Evolutionary conservation across 2,888 invertebrate species (phyloP), one percentile per base, ranked within the genome.

Genomic region (Napeogenes inachia): DNA sequence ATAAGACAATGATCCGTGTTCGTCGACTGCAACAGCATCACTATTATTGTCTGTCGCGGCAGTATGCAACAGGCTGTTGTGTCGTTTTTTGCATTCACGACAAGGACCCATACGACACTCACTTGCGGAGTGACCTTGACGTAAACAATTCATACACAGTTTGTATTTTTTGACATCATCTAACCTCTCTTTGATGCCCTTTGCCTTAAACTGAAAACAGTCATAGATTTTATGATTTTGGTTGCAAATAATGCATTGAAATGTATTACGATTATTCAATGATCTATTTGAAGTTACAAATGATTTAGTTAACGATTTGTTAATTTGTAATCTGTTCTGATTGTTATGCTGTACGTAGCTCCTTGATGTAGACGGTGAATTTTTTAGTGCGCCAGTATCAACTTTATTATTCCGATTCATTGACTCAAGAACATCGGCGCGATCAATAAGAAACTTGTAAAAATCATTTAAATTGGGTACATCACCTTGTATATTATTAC

Each of bases 21-120:
- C 4, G 35, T 8, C 57, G 38, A 54, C 63, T 8, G 45, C 67
- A 68, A 1, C 54, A n/a, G 42, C 4, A 56, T 13, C 13, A 57
- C 2, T 5, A 35, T 5, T 35, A 5, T 35, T 21, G 21, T 21
- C 21, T 21, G 21, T 21, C 21, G 21, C 21, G 21, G 45, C 32
- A 45, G 67, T 69, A 60, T 71, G 70, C 5, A 69, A 68, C 55
- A 72, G 60, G 32, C 57, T 65, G 42, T 66, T 68, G 53, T 69
- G 69, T 4, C 58, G n/a, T 45, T 62, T 60, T 13, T 57, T 59
- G 54, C 68, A 70, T 38, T 45, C 21, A 35, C 59, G 56, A 56
- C 67, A 64, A 4, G 66, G 61, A 21, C 65, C 66, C 56, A 63
- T 56, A n/a, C 55, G 60, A 57, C 67, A 66, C 45, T 67, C 56